Base-by-base conservation (phyloP, 2,113 vertebrate species). In the Apodemus sylvaticus region DNA sequence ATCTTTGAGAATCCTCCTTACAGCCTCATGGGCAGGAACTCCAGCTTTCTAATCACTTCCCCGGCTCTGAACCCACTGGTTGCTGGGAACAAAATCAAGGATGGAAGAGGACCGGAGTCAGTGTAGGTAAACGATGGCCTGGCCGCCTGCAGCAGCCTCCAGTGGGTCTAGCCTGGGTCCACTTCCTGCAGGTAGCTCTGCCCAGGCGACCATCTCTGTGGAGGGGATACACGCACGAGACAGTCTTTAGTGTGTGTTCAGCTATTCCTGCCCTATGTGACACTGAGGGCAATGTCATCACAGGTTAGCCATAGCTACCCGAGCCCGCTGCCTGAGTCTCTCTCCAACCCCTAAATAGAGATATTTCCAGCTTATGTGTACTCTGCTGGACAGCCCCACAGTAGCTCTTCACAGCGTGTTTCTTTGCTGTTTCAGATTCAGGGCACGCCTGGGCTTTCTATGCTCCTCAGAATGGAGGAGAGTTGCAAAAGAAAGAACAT, bases 211-310 rank as follows among this genome's bases (percentile, higher is more conserved):
- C 10, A 22, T 70, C 51, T 74, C 51, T 71, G 42, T 39, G 36
- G 7, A 11, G 34, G 66, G 60, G 9, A 34, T 42, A 29, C 0
- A 20, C 1, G 0, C 0, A 20, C 1, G 0, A 0, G 42, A 36
- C 20, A 68, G 22, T 45, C 60, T 82, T 39, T 45, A 22, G 22
- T 3, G 7, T 29, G 53, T 58, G 22, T n/a, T 10, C 19, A 17
- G 51, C 3, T 55, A 90, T 4, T 7, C 11, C 26, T 62, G 16
- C 13, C 17, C 5, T 10, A 0, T 62, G 51, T 2, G 4, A 36
- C 7, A 4, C 4, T n/a, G 42, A 92, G 19, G 29, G 60, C 24
- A 55, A 26, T 6, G 10, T 39, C 88, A 45, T 82, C 48, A 68
- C 34, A 70, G 13, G 58, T n/a, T 16, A 42, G 26, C 34, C 42